Base-by-base conservation (phyloP, 2,888 invertebrate species). In the Latheticus oryzae region DNA sequence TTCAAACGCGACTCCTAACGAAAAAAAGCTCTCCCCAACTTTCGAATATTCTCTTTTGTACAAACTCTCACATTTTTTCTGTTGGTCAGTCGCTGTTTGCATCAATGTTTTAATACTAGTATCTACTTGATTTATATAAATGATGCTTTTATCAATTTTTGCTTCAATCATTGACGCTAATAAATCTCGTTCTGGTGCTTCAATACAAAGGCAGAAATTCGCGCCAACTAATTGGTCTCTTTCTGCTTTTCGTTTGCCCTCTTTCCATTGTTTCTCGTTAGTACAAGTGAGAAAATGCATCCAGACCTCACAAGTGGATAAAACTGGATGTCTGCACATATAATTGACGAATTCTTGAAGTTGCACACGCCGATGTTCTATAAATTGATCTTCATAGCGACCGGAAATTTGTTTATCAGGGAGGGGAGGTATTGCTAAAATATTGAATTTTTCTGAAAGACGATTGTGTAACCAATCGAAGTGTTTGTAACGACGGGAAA, bases 401-500 rank as follows among this genome's bases (percentile, higher is more conserved):
- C 97, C 97, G 24, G 97, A 92, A 62, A 99, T 95, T 79, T 97
- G 96, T 80, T 99, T 99, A 76, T 98, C 98, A 5, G 99, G 99
- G 61, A 99, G 79, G 1, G 98, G 97, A 53, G 99, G 98, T 70
- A 98, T 91, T 1, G 97, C 95, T 71, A 98, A 90, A 47, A 97
- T 85, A 65, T 93, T 89, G 78, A 94, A 99, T 79, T 99, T 99
- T 66, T 93, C 94, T 69, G 90, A 89, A 62, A 99, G 81, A 67
- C 97, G 85, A 75, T 94, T 94, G 79, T 97, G 97, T 47, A 99
- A 80, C 99, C 99, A 99, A 82, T 99, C 98, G 79, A 99, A 99
- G 79, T 98, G 98, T 79, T 99, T 99, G 80, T 97, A 98, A 67
- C 98, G 85, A 63, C 98, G 85, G 23, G 92, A 93, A 16, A 94